Evolutionary conservation across 2,113 vertebrate genomes (phyloP).

Genomic region (Phylloscopus trochilus): DNA sequence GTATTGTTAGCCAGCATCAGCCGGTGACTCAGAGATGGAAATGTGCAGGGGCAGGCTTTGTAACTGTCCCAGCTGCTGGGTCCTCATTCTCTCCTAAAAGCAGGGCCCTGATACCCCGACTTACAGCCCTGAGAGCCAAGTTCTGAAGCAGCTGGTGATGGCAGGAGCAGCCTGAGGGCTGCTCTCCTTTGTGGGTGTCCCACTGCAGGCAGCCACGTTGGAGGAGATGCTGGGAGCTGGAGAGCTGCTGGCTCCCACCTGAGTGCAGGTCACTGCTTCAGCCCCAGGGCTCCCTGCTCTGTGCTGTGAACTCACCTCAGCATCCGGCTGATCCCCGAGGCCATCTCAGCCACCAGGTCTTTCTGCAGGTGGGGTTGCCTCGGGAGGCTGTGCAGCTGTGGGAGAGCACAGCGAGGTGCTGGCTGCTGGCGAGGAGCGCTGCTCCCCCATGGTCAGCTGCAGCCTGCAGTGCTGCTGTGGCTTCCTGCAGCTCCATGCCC

Average conservation of each 20-base stretch:
- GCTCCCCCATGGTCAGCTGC: neutral
- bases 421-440: neutral
- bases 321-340: fast-evolving
- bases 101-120: no score
- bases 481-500: neutral
- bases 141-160: neutral
- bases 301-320: neutral
- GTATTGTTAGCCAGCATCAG: neutral
- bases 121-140: neutral
- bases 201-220: fast-evolving
- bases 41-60: neutral
- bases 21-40: neutral
- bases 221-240: neutral
- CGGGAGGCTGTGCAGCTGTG: fast-evolving
- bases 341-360: neutral
- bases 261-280: neutral
- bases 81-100: neutral
- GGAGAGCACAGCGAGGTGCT: fast-evolving
- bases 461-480: fast-evolving
- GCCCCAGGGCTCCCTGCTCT: neutral
- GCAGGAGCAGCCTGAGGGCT: neutral
- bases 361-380: neutral
- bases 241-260: neutral
- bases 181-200: fast-evolving
- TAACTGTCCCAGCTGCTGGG: neutral